Conservation (phyloP, 1,140 invertebrate species). For the Coptotermes formosanus region DNA sequence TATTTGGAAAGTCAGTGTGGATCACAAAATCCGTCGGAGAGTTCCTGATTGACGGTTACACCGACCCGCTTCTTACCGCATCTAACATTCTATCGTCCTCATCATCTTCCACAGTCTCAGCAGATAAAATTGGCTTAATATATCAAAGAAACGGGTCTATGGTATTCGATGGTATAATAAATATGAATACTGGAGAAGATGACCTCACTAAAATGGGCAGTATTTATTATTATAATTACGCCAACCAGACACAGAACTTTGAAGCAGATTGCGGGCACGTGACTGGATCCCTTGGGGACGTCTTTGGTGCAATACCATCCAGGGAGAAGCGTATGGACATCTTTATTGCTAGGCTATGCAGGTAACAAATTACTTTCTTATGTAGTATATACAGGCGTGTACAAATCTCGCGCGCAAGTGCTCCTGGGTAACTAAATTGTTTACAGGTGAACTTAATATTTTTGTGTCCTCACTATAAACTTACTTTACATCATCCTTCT, state of each 20-base stretch:
- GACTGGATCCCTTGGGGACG: not conserved
- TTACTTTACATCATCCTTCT: no score
- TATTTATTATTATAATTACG: not conserved
- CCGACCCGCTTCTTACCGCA: conserved; percentile 63
- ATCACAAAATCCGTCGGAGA: conserved; percentile 63
- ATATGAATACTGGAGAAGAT: not conserved
- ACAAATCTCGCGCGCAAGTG: no score
- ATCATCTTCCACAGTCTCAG: conserved; percentile 57
- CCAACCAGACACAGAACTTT: not conserved
- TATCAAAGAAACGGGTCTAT: conserved; percentile 49
- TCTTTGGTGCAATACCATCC: not conserved
- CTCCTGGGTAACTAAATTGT: no score
- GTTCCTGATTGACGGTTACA: conserved; percentile 73
- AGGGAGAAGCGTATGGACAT: not conserved
- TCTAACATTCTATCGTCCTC: conserved; percentile 52
- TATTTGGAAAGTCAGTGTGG: conserved; percentile 54
- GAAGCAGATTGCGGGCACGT: not conserved
- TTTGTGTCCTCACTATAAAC: no score
- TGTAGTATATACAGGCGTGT: no score
- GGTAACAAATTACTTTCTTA: not conserved
- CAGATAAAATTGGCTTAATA: conserved; percentile 74
- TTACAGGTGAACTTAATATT: no score
- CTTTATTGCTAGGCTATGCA: not conserved
- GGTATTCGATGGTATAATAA: not conserved
- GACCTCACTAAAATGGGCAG: not conserved